These are phyloP conservation scores for Halisarca cf. caerulea DNA, from an alignment of 37 sponge, comb jelly and placozoan species.

Conservation along the genomic window DNA sequence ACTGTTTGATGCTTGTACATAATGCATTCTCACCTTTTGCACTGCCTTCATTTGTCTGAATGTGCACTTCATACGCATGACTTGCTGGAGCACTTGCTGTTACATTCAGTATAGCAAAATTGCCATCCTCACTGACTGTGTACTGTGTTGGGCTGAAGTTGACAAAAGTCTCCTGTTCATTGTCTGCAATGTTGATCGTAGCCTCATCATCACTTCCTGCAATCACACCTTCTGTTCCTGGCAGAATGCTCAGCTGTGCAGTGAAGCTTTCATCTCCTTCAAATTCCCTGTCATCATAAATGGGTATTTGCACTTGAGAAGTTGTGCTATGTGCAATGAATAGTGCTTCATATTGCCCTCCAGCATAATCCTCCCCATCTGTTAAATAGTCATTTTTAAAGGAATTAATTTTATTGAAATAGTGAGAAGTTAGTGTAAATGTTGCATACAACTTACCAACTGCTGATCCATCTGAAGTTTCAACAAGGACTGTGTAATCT, in stretches of 20 bases:
- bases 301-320: background rate
- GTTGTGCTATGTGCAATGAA: background rate
- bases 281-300: background rate
- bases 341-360: background rate
- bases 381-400: no score
- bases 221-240: background rate
- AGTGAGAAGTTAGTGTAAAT: no score
- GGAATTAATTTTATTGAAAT: no score
- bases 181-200: slow-evolving; percentile 25
- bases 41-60: slow-evolving; percentile 44
- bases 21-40: slow-evolving; percentile 37
- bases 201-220: slow-evolving; percentile 2
- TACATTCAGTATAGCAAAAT: background rate
- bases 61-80: background rate
- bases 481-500: background rate
- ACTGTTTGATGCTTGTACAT: background rate
- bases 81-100: background rate
- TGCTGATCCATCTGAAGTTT: slow-evolving; percentile 8
- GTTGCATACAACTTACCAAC: background rate
- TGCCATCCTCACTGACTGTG: slow-evolving; percentile 7
- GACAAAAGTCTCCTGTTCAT: background rate
- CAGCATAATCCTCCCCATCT: background rate
- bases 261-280: background rate
- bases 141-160: slow-evolving; percentile 3
- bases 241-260: background rate